A percentile compares a stretch with the other conserved stretches of the same genome.
Evolutionary conservation across 2,113 vertebrate genomes (phyloP).

Genomic region (Terrapene triunguis): DNA sequence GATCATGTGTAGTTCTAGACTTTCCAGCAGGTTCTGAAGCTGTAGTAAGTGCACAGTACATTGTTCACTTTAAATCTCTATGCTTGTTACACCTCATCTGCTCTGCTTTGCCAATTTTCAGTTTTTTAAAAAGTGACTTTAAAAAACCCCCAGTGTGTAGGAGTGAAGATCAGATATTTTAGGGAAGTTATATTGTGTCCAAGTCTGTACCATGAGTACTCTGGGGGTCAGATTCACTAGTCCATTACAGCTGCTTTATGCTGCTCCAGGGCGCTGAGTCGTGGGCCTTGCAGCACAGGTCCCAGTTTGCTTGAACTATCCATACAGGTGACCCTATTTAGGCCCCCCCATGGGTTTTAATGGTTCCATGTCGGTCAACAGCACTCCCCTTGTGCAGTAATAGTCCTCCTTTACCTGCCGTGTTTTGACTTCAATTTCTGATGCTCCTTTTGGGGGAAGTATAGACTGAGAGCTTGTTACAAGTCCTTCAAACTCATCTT

Average conservation of each 20-base stretch:
- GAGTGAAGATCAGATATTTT: background rate
- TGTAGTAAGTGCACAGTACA: slow-evolving; percentile 52
- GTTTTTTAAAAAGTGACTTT: background rate
- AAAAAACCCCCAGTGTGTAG: background rate
- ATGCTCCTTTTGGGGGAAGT: slow-evolving; percentile 75
- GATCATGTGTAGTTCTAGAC: slow-evolving; percentile 82
- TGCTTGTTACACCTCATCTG: background rate
- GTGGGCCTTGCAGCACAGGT: background rate
- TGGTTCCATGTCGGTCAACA: background rate
- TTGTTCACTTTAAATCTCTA: background rate
- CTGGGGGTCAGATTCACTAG: background rate
- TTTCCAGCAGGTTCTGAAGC: slow-evolving; percentile 85
- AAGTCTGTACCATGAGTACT: background rate
- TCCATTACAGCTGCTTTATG: background rate
- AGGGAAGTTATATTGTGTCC: background rate
- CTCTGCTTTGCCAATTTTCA: background rate
- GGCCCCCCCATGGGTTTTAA: background rate
- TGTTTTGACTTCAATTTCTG: slow-evolving; percentile 80
- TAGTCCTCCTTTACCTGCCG: slow-evolving; percentile 73
- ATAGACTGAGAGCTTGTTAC: slow-evolving; percentile 66
- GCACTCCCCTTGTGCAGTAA: rapidly evolving
- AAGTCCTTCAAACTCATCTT: slow-evolving; percentile 76
- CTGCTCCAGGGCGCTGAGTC: background rate
- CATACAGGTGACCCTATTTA: rapidly evolving
- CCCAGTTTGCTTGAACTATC: background rate